Conservation (phyloP, 2,113 vertebrate genomes). For the Pyrgilauda ruficollis region DNA sequence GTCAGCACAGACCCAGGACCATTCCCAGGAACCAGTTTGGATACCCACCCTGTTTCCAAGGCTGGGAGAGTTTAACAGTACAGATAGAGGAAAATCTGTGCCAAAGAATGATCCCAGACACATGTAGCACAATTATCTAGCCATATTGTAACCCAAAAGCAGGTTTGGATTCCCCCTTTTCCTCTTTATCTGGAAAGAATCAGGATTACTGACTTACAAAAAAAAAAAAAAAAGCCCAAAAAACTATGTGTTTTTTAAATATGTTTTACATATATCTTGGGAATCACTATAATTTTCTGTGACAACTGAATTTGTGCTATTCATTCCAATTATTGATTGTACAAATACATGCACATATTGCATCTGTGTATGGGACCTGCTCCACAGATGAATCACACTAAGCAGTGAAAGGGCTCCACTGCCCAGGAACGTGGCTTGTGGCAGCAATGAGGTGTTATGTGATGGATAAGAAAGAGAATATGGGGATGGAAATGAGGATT, state of each 20-base stretch:
- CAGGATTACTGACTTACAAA: not conserved
- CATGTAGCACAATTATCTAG: not conserved
- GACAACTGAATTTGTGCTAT: not conserved
- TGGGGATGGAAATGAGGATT: not conserved
- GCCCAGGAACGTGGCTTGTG: not conserved
- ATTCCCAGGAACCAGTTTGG: not conserved
- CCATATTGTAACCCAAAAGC: not conserved
- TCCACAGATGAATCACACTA: not conserved
- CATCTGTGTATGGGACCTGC: not conserved
- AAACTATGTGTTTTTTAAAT: rapidly evolving
- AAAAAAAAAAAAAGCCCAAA: not conserved
- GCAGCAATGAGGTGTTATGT: not conserved
- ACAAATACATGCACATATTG: not conserved
- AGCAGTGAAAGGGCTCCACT: not conserved
- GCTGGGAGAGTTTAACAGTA: not conserved
- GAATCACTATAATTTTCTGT: not conserved
- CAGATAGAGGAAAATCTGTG: not conserved
- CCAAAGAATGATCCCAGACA: not conserved
- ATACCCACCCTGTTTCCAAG: not conserved
- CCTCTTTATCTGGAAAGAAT: not conserved
- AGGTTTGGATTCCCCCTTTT: not conserved
- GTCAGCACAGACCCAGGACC: not conserved
- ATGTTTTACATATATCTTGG: not conserved
- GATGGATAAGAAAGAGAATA: not conserved
- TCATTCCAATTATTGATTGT: not conserved